Evolutionary conservation across 2,113 vertebrate species (phyloP), one percentile per base, ranked within the genome.

Genomic region (Engystomops pustulosus): DNA sequence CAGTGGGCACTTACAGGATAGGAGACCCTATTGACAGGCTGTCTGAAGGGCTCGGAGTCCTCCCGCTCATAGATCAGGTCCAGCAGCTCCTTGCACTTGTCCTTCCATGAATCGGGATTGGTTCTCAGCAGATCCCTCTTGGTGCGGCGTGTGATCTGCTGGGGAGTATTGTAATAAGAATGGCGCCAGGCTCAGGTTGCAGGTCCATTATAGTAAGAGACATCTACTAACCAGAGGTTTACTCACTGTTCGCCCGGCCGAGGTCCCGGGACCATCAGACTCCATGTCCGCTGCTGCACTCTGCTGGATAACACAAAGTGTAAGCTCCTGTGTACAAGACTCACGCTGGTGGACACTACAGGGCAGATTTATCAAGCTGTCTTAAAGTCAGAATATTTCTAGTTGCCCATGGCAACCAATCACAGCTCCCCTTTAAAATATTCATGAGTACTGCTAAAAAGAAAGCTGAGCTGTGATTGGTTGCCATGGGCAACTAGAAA

Each of bases 191-290:
- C 3, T 0, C 2, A 1, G 3, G 18, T 20, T 2, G 23, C 1
- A 32, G 1, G 4, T 15, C 27, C 17, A 30, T 17, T 34, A 36
- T 20, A 67, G 2, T 30, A 36, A 1, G 3, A 20, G 32, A 34
- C 14, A 36, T 67, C 23, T 38, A 55, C 74, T 77, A 7, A 77
- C 49, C 47, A 75, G 49, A 69, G 45, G 25, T 76, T 76, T 80
- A 94, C 94, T 96, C 84, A 98, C 97, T 86, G 88, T 89, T 87
- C 94, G 94, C 88, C 97, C 96, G 85, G 96, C 90, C 45, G 97
- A 99, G 25, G 97, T 98, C 84, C 98, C 96, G 15, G 98, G 98
- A 80, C 93, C 97, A 1, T 99, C 97, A 6, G 97, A 99, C 91
- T 99, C 98, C 47, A 98, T 89, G 10, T 98, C 95, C 27, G 96